These are phyloP conservation scores for Hippoglossus stenolepis DNA, from an alignment of 2,113 vertebrate genomes.

Conservation along the genomic window DNA sequence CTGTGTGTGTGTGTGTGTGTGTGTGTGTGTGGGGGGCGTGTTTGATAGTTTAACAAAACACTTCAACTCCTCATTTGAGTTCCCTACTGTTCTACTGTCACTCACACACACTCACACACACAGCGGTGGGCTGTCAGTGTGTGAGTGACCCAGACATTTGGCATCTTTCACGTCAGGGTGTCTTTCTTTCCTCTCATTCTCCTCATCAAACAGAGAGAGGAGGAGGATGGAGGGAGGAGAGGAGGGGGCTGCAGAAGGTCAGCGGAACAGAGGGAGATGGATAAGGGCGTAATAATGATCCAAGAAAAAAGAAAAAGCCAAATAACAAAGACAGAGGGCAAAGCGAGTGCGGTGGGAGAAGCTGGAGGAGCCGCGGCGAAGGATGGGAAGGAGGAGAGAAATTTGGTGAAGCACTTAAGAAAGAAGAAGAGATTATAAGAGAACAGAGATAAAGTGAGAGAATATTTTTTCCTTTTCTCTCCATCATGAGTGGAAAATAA, in stretches of 20 bases:
- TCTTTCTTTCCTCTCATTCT: conserved; percentile 74
- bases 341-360: background rate
- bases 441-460: conserved; percentile 7
- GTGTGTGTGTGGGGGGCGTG: conserved; percentile 3
- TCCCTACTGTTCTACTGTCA: conserved; percentile 59
- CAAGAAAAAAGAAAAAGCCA: background rate
- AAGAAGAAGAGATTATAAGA: background rate
- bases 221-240: background rate
- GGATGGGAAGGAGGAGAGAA: conserved; percentile 2
- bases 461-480: conserved; percentile 4
- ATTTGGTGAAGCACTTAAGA: background rate
- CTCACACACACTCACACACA: conserved; percentile 43
- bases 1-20: conserved; percentile 6
- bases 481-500: background rate
- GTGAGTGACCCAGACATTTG: conserved; percentile 75
- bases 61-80: conserved; percentile 28
- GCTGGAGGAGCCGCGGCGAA: conserved; percentile 25
- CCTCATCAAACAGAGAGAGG: conserved; percentile 66
- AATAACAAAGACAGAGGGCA: conserved; percentile 57
- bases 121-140: conserved; percentile 50
- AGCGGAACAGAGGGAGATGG: conserved; percentile 43
- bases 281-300: conserved; percentile 57
- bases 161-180: conserved; percentile 72
- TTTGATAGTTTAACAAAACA: conserved; percentile 42
- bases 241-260: conserved; percentile 55